phyloP scores from a whole-genome alignment of 2,888 invertebrate species.

The Cryptus viduatorius region DNA sequence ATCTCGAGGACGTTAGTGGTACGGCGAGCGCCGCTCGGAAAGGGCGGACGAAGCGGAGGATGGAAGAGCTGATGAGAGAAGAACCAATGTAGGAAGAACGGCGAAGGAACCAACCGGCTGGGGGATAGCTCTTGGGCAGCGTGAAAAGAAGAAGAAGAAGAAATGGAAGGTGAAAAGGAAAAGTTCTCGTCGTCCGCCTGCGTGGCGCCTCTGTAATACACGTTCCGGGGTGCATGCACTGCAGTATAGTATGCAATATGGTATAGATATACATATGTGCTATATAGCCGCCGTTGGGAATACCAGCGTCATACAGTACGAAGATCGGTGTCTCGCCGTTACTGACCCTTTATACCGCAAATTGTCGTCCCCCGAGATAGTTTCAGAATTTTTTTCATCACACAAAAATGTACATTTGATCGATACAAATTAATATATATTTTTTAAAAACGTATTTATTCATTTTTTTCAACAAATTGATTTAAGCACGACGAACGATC shows the following conservation, averaged over 20 bases:
- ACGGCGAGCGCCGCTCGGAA: constrained; percentile 19
- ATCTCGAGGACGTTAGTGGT: constrained; percentile 51
- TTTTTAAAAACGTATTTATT: no score
- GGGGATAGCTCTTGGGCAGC: not conserved
- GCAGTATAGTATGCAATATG: constrained; percentile 20
- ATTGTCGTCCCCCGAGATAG: no score
- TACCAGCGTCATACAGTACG: not conserved
- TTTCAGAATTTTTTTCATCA: no score
- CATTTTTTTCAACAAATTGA: not conserved
- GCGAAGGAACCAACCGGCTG: constrained; percentile 26
- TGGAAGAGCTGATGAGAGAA: constrained; percentile 51
- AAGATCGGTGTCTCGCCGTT: not conserved
- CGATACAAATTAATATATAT: no score
- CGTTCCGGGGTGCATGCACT: constrained; percentile 59
- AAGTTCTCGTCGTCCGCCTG: constrained; percentile 59
- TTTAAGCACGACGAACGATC: not conserved
- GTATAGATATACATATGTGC: constrained; percentile 16
- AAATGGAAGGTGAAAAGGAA: constrained; percentile 62
- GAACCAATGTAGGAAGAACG: constrained; percentile 36
- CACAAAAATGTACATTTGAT: no score
- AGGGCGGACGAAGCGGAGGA: constrained; percentile 28
- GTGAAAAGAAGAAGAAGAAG: constrained; percentile 20
- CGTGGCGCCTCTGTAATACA: constrained; percentile 59
- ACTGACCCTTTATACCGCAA: not conserved
- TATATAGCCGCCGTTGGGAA: constrained; percentile 7